Conservation (phyloP, 2,888 invertebrate species). For the Pocota personata region DNA sequence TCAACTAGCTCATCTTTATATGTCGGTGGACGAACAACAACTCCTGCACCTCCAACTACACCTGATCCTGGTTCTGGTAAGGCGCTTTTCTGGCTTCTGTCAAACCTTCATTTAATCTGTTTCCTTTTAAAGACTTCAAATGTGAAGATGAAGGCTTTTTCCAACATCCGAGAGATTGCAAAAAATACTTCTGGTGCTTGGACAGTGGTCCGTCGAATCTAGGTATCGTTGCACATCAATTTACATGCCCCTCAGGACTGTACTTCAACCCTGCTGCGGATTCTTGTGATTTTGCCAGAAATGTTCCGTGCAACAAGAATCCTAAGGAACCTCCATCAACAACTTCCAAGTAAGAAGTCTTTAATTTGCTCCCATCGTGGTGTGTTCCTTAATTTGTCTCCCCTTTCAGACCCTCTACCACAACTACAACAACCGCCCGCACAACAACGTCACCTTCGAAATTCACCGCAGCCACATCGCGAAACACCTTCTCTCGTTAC, state of each 20-base stretch:
- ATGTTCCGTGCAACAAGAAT: conserved; percentile 90
- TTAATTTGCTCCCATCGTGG: too few relatives aligned
- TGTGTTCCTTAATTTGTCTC: not conserved
- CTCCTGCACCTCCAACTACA: conserved; percentile 89
- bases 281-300: conserved; percentile 95
- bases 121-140: conserved; percentile 88
- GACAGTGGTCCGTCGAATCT: conserved; percentile 94
- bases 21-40: conserved; percentile 83
- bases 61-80: conserved; percentile 93
- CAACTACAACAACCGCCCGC: conserved; percentile 82
- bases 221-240: conserved; percentile 95
- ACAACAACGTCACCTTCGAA: conserved; percentile 83
- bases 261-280: conserved; percentile 96
- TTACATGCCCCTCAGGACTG: conserved; percentile 95
- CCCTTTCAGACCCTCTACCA: conserved; percentile 82
- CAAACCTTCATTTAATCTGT: not conserved
- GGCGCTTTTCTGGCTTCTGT: conserved; percentile 60
- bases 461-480: conserved; percentile 82
- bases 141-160: conserved; percentile 97
- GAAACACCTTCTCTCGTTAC: conserved; percentile 80
- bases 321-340: conserved; percentile 79
- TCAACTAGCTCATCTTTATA: conserved; percentile 79
- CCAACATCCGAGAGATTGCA: conserved; percentile 95
- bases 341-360: conserved; percentile 38
- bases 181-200: conserved; percentile 97